Base-by-base conservation (phyloP, 2,888 invertebrate genomes). In the Cosmorhoe ocellata region DNA sequence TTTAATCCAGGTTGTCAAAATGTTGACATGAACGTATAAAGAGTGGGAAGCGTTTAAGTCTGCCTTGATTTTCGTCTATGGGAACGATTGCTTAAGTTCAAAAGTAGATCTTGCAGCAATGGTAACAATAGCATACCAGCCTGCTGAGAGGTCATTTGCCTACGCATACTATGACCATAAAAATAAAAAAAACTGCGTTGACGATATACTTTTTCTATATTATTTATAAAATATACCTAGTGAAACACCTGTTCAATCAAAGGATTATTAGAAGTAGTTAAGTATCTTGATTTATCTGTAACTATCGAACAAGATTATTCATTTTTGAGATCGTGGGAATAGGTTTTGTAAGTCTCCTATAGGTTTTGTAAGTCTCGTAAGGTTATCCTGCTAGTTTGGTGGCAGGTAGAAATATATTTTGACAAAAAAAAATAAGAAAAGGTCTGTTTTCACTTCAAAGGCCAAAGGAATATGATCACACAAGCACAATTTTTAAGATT, bases 371-470 rank as follows among this genome's bases (percentile, higher is more conserved):
- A 64, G 63, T n/a, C 59, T 18, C 18, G 18, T n/a, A 65, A 66
- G 68, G 69, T 66, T 59, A 60, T 18, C 60, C 60, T n/a, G n/a
- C 64, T 71, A 71, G 76, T 78, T 71, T 74, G 64, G 78, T 71
- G 76, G 74, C 57, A 86, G 84, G 84, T 84, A 85, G 64, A 51
- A 24, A 59, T 75, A 79, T 80, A 81, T 76, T 66, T 31, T 24
- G 5, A 22, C 10, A 10, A 26, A 22, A 42, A 28, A 24, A 22
- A 36, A 39, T 28, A 13, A 47, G 6, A 26, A 13, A 47, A 34
- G 39, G 28, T 28, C 24, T 12, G 22, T 18, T 8, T n/a, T 18
- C n/a, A 9, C 14, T 18, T 4, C 18, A 41, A 6, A n/a, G n/a
- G n/a, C n/a, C n/a, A n/a, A n/a, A n/a, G n/a, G n/a, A n/a, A n/a